phyloP scores from a whole-genome alignment of 2,797 vertebrate genomes.

The Syndactyla subalaris region DNA sequence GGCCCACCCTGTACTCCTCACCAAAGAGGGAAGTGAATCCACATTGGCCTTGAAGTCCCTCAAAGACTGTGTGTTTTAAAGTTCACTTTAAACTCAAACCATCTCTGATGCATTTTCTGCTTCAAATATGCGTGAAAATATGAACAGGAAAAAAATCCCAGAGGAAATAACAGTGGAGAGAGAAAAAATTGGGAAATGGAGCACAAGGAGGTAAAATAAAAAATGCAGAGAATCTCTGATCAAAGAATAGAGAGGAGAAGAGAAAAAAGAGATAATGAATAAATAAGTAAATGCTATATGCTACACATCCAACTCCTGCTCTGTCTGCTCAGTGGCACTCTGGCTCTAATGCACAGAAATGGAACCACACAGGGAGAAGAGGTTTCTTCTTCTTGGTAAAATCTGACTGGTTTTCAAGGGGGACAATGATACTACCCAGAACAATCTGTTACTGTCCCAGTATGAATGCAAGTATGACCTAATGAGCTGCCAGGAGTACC shows the following conservation, averaged over 20 bases:
- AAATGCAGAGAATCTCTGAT: background rate
- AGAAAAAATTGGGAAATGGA: background rate
- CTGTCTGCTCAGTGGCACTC: background rate
- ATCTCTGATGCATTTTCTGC: background rate
- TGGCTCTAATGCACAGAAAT: background rate
- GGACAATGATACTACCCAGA: background rate
- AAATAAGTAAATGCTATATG: background rate
- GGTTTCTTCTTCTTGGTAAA: background rate
- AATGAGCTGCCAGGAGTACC: background rate
- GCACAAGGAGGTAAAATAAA: conserved; percentile 1
- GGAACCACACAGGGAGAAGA: background rate
- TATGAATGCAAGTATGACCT: background rate
- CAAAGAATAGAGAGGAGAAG: background rate
- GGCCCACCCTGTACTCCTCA: background rate
- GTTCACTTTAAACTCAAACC: background rate
- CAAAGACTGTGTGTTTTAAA: background rate
- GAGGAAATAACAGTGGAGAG: background rate
- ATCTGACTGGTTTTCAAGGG: background rate
- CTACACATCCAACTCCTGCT: fast-evolving
- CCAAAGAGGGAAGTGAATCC: background rate
- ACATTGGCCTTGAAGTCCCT: background rate
- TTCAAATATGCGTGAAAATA: background rate
- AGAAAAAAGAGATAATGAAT: background rate
- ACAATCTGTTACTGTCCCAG: background rate
- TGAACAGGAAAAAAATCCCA: background rate